Conservation (phyloP, 1,140 invertebrate genomes). For the Xylocopa sonorina region DNA sequence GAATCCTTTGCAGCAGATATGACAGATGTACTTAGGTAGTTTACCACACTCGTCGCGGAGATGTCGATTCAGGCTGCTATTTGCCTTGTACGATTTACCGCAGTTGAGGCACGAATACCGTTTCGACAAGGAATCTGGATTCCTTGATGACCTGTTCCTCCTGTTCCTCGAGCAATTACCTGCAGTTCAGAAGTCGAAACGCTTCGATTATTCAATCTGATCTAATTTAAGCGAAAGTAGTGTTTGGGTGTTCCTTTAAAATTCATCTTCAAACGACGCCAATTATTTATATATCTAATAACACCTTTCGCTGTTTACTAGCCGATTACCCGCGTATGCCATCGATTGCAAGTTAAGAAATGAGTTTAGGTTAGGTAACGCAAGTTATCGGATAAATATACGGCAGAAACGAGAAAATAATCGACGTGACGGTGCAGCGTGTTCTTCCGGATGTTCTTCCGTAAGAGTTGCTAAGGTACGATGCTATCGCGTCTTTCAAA, state of each 20-base stretch:
- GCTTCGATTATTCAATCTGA: slow-evolving; percentile 56
- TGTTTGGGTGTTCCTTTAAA: slow-evolving; percentile 15
- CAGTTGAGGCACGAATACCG: slow-evolving; percentile 73
- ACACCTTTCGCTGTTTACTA: background rate
- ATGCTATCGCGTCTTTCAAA: background rate
- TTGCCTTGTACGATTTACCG: slow-evolving; percentile 79
- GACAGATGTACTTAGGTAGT: slow-evolving; percentile 68
- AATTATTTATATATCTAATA: background rate
- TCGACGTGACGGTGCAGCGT: slow-evolving; percentile 75
- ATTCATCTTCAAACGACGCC: slow-evolving; percentile 29
- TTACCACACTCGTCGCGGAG: slow-evolving; percentile 72
- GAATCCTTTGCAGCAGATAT: slow-evolving; percentile 70
- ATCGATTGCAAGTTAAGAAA: no score
- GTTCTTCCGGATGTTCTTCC: slow-evolving; percentile 76
- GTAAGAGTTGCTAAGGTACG: slow-evolving; percentile 71
- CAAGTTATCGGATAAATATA: background rate
- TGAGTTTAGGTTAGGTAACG: background rate
- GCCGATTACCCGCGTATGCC: no score
- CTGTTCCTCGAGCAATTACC: slow-evolving; percentile 36
- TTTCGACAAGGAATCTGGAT: slow-evolving; percentile 48
- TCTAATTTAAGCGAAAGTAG: background rate
- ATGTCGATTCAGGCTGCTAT: slow-evolving; percentile 76
- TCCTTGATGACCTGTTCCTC: slow-evolving; percentile 6
- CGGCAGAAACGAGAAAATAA: slow-evolving; percentile 45
- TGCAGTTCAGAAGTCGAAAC: slow-evolving; percentile 72